phyloP scores from a whole-genome alignment of 92 coral and sea anemone genomes.

The Paramuricea clavata region DNA sequence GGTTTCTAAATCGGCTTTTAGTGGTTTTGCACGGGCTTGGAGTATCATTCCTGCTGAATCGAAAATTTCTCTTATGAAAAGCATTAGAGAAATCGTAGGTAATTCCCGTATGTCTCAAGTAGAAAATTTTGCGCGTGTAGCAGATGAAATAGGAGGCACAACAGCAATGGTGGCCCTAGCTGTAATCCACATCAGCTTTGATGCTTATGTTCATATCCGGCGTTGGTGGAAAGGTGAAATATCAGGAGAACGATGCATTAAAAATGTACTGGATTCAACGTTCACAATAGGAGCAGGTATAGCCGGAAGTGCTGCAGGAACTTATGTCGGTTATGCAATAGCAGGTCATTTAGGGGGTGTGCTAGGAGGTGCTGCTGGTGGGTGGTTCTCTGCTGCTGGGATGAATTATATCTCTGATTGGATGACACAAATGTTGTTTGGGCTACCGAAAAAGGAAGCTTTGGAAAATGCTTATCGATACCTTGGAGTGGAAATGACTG shows the following conservation, averaged over 20 bases:
- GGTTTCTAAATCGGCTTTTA: neutral
- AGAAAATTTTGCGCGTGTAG: neutral
- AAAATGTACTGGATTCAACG: neutral
- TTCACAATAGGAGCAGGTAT: neutral
- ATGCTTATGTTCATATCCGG: neutral
- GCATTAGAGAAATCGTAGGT: neutral
- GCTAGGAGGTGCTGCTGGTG: neutral
- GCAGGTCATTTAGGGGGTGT: neutral
- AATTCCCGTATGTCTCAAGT: neutral
- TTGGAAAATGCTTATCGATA: neutral
- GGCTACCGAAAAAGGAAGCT: neutral
- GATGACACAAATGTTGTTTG: neutral
- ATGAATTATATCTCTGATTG: neutral
- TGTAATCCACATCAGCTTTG: neutral
- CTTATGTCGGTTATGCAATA: too few species aligned
- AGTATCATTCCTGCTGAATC: neutral
- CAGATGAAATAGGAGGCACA: neutral
- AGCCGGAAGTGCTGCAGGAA: neutral
- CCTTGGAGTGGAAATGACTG: neutral
- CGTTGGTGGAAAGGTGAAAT: too few species aligned
- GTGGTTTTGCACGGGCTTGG: neutral
- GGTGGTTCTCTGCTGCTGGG: neutral
- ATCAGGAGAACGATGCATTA: neutral
- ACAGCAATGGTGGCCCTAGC: neutral
- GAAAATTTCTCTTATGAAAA: neutral